These are phyloP conservation scores for Diplosoma virens DNA, from an alignment of 23 tunicate species.

Conservation along the genomic window DNA sequence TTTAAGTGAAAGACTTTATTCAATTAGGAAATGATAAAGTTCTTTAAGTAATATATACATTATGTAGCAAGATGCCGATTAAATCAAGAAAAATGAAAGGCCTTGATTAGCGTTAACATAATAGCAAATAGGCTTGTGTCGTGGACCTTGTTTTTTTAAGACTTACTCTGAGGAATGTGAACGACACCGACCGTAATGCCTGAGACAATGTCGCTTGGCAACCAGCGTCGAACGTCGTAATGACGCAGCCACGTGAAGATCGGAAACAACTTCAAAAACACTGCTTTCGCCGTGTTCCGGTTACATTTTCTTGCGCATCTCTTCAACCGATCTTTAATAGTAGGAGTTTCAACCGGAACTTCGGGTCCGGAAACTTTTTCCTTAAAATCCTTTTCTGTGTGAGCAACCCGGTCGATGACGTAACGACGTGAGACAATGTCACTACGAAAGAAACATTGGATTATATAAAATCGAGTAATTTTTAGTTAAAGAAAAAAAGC, in stretches of 20 bases:
- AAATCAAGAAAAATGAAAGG: not conserved
- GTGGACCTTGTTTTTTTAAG: not conserved
- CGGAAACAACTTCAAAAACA: slow-evolving; percentile 54
- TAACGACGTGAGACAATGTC: not conserved
- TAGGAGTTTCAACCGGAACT: not conserved
- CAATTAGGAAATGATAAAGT: too few relatives aligned
- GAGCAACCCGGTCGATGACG: slow-evolving; percentile 50
- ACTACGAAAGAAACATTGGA: too few relatives aligned
- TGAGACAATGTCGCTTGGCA: slow-evolving; percentile 74
- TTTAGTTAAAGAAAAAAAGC: too few relatives aligned
- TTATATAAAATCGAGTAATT: too few relatives aligned
- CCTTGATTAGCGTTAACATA: too few relatives aligned
- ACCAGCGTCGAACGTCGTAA: slow-evolving; percentile 65
- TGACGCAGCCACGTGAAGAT: slow-evolving; percentile 71
- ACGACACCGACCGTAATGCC: slow-evolving; percentile 94
- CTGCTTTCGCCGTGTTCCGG: not conserved
- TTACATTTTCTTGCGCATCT: slow-evolving; percentile 29
- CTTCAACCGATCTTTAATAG: slow-evolving; percentile 18
- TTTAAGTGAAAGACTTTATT: too few relatives aligned
- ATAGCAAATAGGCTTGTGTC: too few relatives aligned
- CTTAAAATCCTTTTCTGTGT: slow-evolving; percentile 32
- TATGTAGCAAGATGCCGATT: too few relatives aligned
- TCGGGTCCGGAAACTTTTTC: slow-evolving; percentile 38
- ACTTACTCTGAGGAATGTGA: slow-evolving; percentile 93
- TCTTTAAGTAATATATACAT: too few relatives aligned